Evolutionary conservation across 1,140 invertebrate genomes (phyloP), one percentile per base, ranked within the genome.

Genomic region (Zaprionus tsacasi): DNA sequence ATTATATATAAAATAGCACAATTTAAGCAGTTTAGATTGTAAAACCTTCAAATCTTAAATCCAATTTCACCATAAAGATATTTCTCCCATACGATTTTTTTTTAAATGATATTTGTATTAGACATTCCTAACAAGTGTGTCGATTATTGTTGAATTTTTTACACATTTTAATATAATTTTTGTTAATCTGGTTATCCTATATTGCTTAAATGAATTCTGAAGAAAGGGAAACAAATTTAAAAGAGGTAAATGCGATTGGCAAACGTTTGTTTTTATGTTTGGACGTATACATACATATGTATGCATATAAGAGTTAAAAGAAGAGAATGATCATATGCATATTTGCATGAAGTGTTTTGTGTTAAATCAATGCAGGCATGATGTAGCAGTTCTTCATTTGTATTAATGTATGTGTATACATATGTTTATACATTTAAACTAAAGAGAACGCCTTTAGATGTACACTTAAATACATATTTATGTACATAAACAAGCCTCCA

Each of bases 181-280:
- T 45, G 40, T 45, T 45, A 15, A 45, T 8, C n/a, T 15, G n/a
- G 8, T 3, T 8, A 17, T 45, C 7, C 3, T 35, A 54, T 40
- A 36, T 59, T 45, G 45, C 27, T 68, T 75, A 64, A 72, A 76
- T 72, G 73, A 72, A 57, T 72, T 38, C 63, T 10, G 54, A 60
- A 25, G 58, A 60, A 27, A 55, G 45, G 1, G 45, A 48, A 12
- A n/a, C 52, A 48, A 61, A 21, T 33, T 45, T 72, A 50, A 72
- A 56, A 72, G 57, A 76, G 61, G 68, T 76, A 57, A 58, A 30
- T 36, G 11, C 13, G 15, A 50, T 12, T 6, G 27, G n/a, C 6
- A 6, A 48, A 48, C 21, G 11, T 7, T 21, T 56, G 10, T 5
- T 30, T 33, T 56, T 54, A 11, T 8, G n/a, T 27, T 25, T 38